Evolutionary conservation across 2,113 vertebrate genomes (phyloP).

Genomic region (Zosterops japonicus): DNA sequence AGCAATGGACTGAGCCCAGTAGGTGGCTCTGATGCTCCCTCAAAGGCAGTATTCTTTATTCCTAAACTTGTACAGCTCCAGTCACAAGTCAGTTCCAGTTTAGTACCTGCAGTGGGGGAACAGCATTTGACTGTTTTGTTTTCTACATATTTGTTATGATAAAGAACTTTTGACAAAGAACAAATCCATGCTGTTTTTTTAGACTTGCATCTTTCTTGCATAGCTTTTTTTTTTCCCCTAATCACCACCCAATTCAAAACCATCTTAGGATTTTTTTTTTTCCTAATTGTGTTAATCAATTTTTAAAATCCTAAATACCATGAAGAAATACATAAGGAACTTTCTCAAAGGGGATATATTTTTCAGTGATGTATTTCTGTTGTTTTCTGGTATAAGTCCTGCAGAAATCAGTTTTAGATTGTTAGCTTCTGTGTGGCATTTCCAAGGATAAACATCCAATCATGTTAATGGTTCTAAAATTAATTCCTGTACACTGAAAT

Average conservation of each 20-base stretch:
- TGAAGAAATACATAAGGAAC: background rate
- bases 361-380: background rate
- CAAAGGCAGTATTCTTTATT: background rate
- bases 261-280: background rate
- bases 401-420: background rate
- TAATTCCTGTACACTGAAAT: background rate
- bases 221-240: background rate
- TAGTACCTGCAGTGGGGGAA: background rate
- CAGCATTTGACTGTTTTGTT: background rate
- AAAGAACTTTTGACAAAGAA: background rate
- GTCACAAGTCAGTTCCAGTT: background rate
- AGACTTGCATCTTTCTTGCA: background rate
- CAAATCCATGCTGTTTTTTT: background rate
- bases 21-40: slow-evolving; percentile 65
- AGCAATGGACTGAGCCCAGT: slow-evolving; percentile 28
- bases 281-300: background rate
- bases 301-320: background rate
- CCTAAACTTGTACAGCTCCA: background rate
- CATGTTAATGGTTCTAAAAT: background rate
- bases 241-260: background rate
- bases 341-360: background rate
- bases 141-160: background rate
- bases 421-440: background rate
- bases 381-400: background rate
- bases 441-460: background rate